phyloP scores from a whole-genome alignment of 2,888 invertebrate species.

The Troilus luridus region DNA sequence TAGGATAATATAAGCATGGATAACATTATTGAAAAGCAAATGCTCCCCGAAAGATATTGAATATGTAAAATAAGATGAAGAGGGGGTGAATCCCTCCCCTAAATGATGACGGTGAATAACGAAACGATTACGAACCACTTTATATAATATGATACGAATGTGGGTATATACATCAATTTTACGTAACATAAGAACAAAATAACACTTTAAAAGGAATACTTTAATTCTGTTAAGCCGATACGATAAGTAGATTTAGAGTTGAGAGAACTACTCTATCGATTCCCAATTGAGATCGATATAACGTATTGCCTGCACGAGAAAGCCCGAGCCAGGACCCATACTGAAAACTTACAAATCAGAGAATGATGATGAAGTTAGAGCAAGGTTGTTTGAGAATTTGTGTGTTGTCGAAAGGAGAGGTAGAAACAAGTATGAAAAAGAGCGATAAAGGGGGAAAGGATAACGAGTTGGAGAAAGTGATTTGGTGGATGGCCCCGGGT shows the following conservation, averaged over 20 bases:
- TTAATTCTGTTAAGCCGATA: too few relatives aligned
- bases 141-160: background rate
- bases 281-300: conserved; percentile 3
- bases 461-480: conserved; percentile 50
- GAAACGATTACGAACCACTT: background rate
- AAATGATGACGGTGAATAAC: background rate
- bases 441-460: conserved; percentile 25
- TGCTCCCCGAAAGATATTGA: background rate
- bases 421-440: conserved; percentile 46
- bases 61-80: background rate
- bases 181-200: background rate
- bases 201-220: background rate
- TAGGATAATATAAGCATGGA: background rate
- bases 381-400: conserved; percentile 1
- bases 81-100: background rate
- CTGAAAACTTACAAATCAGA: background rate
- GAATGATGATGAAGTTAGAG: background rate
- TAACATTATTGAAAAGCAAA: background rate
- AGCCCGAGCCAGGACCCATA: background rate
- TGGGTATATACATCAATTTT: background rate
- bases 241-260: too few relatives aligned
- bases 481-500: conserved; percentile 14
- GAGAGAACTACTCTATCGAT: background rate
- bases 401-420: background rate
- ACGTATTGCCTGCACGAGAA: background rate